phyloP scores from a whole-genome alignment of 2,888 invertebrate species.

The Seira ritae region DNA sequence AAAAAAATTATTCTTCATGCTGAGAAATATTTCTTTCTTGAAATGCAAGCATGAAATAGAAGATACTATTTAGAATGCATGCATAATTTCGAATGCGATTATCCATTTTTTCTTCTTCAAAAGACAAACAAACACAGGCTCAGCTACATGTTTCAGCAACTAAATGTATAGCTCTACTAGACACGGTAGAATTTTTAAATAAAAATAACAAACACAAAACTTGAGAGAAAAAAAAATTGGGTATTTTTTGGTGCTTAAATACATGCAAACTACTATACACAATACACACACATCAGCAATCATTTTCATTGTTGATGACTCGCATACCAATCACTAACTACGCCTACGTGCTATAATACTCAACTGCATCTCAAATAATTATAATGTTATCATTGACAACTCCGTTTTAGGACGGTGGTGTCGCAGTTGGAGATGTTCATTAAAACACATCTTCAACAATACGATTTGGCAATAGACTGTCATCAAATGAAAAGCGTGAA shows the following conservation, averaged over 20 bases:
- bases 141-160: too few relatives aligned
- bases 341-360: background rate
- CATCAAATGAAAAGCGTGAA: background rate
- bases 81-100: too few relatives aligned
- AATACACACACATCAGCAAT: conserved; percentile 38
- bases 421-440: background rate
- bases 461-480: background rate
- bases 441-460: background rate
- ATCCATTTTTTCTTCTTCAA: background rate
- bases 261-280: background rate
- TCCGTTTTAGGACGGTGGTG: conserved; percentile 50
- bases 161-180: too few relatives aligned
- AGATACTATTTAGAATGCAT: too few relatives aligned
- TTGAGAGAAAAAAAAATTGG: too few relatives aligned
- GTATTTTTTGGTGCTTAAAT: too few relatives aligned
- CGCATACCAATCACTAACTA: background rate
- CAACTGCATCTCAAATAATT: background rate
- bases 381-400: conserved; percentile 29
- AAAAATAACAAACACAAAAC: too few relatives aligned
- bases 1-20: background rate
- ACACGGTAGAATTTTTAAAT: too few relatives aligned
- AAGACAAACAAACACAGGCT: background rate
- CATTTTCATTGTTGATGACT: conserved; percentile 44
- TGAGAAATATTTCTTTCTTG: too few relatives aligned
- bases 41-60: background rate